Conservation (phyloP, 2,888 invertebrate genomes). For the Pristionchus mayeri region DNA sequence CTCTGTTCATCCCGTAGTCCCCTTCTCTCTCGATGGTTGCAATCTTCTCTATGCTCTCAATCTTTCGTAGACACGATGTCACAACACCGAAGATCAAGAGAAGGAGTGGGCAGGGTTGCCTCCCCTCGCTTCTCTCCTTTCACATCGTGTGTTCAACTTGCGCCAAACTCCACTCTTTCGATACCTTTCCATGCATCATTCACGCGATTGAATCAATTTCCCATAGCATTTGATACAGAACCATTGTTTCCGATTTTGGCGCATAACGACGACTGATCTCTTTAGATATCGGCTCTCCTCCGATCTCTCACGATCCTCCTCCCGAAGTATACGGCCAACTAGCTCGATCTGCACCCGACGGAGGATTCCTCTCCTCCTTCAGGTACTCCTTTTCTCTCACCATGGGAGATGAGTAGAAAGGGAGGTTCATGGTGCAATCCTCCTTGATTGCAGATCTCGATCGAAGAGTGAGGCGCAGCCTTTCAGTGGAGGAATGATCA, state of each 20-base stretch:
- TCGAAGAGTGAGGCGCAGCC: constrained; percentile 22
- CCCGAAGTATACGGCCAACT: constrained; percentile 13
- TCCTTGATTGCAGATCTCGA: neutral
- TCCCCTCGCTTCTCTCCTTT: neutral
- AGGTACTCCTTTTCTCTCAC: neutral
- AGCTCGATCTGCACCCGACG: constrained; percentile 35
- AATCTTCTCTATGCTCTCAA: neutral
- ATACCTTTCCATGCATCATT: neutral
- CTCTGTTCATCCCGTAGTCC: too few species aligned
- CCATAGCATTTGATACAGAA: too few species aligned
- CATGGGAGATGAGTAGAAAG: neutral
- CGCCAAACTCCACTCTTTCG: constrained; percentile 26
- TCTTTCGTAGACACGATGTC: too few species aligned
- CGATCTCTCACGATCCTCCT: constrained; percentile 38
- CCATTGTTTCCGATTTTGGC: too few species aligned
- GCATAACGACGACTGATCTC: neutral
- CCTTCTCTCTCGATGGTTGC: neutral
- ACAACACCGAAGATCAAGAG: constrained; percentile 29
- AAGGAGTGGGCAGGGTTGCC: neutral
- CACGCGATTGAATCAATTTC: neutral
- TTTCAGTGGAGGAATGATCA: neutral
- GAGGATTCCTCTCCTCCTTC: constrained; percentile 42
- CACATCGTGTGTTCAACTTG: neutral
- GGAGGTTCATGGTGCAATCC: neutral
- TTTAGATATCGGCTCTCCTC: constrained; percentile 40